A percentile compares a stretch with the other conserved stretches of the same genome.
phyloP scores from a whole-genome alignment of 37 sponge, comb jelly and placozoan species.

The Aplysina aerophoba region DNA sequence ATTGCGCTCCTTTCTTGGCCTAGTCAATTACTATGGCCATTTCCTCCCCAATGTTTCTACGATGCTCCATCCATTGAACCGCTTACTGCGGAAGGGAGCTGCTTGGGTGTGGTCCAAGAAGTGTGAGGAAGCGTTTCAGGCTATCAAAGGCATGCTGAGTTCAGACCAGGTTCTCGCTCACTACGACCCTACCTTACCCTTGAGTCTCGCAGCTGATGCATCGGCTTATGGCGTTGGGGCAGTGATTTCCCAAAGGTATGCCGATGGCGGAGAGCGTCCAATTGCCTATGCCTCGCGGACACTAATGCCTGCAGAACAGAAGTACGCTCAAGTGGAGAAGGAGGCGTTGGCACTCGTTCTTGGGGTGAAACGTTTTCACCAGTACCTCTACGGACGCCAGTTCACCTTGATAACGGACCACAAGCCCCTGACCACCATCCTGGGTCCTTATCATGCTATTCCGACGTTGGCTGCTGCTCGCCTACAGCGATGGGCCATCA shows the following conservation, averaged over 20 bases:
- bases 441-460: not conserved
- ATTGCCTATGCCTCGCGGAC: constrained; percentile 39
- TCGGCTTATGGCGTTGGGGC: constrained; percentile 40
- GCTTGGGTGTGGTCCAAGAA: constrained; percentile 13
- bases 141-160: constrained; percentile 2
- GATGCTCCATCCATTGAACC: constrained; percentile 7
- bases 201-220: constrained; percentile 25
- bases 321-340: constrained; percentile 27
- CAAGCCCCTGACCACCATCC: constrained; percentile 26
- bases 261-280: constrained; percentile 36
- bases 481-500: constrained; percentile 20
- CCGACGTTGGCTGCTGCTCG: constrained; percentile 21
- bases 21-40: constrained; percentile 25
- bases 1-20: constrained; percentile 24
- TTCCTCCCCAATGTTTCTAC: constrained; percentile 28
- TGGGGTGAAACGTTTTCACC: constrained; percentile 20
- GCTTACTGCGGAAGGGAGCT: constrained; percentile 19
- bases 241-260: constrained; percentile 24
- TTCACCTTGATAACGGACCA: constrained; percentile 17
- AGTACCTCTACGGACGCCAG: constrained; percentile 1
- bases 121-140: constrained; percentile 11
- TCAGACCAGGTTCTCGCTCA: constrained; percentile 29
- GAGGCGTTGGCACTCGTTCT: constrained; percentile 1
- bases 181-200: constrained; percentile 7
- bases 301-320: not conserved